These are phyloP conservation scores for Drosophila orosa DNA, from an alignment of 1,140 invertebrate species.

Conservation along the genomic window DNA sequence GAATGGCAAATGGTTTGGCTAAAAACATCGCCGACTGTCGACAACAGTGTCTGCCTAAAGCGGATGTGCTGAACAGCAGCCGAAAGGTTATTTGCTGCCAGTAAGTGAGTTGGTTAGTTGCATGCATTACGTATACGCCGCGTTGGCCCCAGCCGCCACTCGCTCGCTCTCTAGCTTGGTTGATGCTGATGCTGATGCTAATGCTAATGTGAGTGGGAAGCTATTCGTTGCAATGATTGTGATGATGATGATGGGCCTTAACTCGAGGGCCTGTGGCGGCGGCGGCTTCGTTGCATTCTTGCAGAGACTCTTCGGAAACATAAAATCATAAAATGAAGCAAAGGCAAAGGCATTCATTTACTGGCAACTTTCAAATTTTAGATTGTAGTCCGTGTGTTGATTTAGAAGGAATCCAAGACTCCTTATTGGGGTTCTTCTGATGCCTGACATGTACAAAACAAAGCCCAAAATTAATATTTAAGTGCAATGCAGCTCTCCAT, in stretches of 20 bases:
- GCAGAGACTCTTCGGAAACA: constrained; percentile 13
- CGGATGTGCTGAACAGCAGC: constrained; percentile 60
- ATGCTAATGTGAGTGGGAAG: constrained; percentile 65
- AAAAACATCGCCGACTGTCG: constrained; percentile 29
- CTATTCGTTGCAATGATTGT: constrained; percentile 38
- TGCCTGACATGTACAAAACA: no score
- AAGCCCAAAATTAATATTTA: no score
- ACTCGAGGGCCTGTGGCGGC: constrained; percentile 28
- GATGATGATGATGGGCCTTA: constrained; percentile 34
- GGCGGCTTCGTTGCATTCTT: constrained; percentile 19
- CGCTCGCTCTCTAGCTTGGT: constrained; percentile 11
- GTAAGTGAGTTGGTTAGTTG: constrained; percentile 24
- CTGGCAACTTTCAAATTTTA: constrained; percentile 54
- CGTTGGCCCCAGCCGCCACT: constrained; percentile 27
- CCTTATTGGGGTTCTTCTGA: no score
- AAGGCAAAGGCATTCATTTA: constrained; percentile 20
- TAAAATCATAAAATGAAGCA: constrained; percentile 25
- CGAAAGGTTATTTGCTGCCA: constrained; percentile 42
- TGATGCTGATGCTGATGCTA: constrained; percentile 18
- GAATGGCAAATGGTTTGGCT: constrained; percentile 75
- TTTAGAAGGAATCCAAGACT: constrained; percentile 26
- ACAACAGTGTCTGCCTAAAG: constrained; percentile 44
- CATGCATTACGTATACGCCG: constrained; percentile 70
- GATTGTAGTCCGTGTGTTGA: constrained; percentile 26
- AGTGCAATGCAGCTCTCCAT: no score